Evolutionary conservation across 2,888 invertebrate genomes (phyloP).

Genomic region (Pimpla rufipes): DNA sequence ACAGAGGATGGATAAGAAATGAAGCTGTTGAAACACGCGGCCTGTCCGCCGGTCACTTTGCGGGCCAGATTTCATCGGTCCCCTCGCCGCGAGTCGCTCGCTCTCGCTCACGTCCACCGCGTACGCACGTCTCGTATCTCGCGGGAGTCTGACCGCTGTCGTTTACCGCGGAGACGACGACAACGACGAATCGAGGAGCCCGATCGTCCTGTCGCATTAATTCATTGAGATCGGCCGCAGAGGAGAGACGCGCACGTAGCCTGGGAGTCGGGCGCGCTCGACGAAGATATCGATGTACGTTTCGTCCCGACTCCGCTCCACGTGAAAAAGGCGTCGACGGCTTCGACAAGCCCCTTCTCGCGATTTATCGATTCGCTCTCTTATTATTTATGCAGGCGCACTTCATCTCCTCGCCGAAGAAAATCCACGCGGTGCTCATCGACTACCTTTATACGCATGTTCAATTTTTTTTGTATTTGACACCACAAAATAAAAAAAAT

Average conservation of each 20-base stretch:
- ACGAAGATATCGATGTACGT: constrained; percentile 53
- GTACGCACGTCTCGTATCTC: constrained; percentile 46
- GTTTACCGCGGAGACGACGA: constrained; percentile 56
- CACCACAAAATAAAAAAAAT: too few relatives aligned
- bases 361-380: constrained; percentile 63
- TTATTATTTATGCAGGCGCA: constrained; percentile 49
- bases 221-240: constrained; percentile 61
- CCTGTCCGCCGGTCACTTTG: constrained; percentile 46
- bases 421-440: constrained; percentile 4
- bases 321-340: constrained; percentile 61
- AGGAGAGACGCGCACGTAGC: constrained; percentile 13
- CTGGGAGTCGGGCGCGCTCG: constrained; percentile 28
- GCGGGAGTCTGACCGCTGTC: constrained; percentile 65
- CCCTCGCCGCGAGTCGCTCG: constrained; percentile 3
- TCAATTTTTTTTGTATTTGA: too few relatives aligned
- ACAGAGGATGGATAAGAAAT: constrained; percentile 57
- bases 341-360: constrained; percentile 55
- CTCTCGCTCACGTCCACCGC: neutral
- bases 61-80: constrained; percentile 63
- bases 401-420: neutral
- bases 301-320: constrained; percentile 12
- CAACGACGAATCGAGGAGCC: constrained; percentile 55
- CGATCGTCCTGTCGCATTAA: constrained; percentile 66
- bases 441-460: neutral
- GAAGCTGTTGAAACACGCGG: constrained; percentile 55